Percentiles rank a stretch among this genome's conserved stretches.
Evolutionary conservation across 2,888 invertebrate genomes (phyloP).

Genomic region (Maniola hyperantus): DNA sequence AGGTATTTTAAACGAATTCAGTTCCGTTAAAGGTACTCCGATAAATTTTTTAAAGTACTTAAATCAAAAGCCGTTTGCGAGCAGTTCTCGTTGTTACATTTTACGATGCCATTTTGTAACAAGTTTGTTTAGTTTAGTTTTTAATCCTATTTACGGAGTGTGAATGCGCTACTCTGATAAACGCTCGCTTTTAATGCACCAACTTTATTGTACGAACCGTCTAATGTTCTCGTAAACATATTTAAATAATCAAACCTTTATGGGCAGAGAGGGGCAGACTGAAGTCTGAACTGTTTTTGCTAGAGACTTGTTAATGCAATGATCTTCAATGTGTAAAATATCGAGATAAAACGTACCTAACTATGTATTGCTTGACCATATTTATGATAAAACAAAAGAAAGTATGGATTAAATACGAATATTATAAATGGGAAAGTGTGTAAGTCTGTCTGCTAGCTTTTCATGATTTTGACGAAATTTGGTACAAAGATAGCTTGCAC

Average conservation of each 20-base stretch:
- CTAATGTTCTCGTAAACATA: slow-evolving; percentile 38
- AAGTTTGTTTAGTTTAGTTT: slow-evolving; percentile 50
- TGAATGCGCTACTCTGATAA: slow-evolving; percentile 41
- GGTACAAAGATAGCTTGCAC: too few species aligned
- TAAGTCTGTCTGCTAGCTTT: too few species aligned
- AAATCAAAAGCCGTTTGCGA: slow-evolving; percentile 54
- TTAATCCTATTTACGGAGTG: slow-evolving; percentile 49
- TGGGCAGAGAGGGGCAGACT: slow-evolving; percentile 15
- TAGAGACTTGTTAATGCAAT: slow-evolving; percentile 19
- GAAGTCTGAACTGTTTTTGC: slow-evolving; percentile 27
- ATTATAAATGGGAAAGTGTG: too few species aligned
- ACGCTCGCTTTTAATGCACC: slow-evolving; percentile 38
- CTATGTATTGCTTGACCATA: too few species aligned
- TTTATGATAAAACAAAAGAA: too few species aligned
- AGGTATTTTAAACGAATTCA: slow-evolving; percentile 30
- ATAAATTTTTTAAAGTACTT: slow-evolving; percentile 56
- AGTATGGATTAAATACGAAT: too few species aligned
- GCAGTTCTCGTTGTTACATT: slow-evolving; percentile 46
- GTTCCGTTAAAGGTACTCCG: slow-evolving; percentile 43
- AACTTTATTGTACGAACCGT: slow-evolving; percentile 39
- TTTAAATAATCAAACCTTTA: slow-evolving; percentile 37
- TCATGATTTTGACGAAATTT: too few species aligned
- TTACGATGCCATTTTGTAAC: slow-evolving; percentile 49
- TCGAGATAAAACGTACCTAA: too few species aligned
- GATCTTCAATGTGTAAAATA: slow-evolving; percentile 12